These are phyloP conservation scores for Tipula helvola DNA, from an alignment of 2,888 invertebrate species.

Conservation along the genomic window DNA sequence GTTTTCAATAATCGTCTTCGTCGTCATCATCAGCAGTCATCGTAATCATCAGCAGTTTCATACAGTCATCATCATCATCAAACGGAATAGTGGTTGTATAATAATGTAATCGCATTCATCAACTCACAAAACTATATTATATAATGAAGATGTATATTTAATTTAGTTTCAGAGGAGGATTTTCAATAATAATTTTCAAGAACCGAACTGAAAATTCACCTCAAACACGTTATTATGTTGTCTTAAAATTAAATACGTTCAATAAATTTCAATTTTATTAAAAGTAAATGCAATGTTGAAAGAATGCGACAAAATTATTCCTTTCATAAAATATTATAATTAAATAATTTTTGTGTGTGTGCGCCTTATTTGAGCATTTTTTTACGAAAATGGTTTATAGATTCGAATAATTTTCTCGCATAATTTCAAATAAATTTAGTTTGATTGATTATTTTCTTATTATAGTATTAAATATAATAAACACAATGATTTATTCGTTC, in stretches of 20 bases:
- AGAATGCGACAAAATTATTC: slow-evolving; percentile 8
- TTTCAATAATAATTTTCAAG: neutral
- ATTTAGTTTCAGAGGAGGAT: neutral
- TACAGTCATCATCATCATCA: neutral
- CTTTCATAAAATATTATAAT: neutral
- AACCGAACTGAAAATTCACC: neutral
- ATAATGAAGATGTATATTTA: neutral
- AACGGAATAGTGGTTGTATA: neutral
- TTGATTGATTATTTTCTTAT: neutral
- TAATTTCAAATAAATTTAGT: neutral
- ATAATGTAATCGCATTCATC: neutral
- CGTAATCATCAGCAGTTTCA: neutral
- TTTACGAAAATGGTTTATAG: neutral
- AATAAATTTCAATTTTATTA: neutral
- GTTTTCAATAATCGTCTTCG: neutral
- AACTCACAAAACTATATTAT: neutral
- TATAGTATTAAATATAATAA: neutral
- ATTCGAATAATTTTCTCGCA: slow-evolving; percentile 7
- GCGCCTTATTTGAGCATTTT: neutral
- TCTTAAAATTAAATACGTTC: neutral
- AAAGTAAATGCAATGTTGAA: neutral
- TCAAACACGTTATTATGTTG: neutral
- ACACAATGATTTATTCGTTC: neutral
- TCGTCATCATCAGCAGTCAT: neutral
- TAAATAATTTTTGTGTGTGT: neutral